Percentiles rank a stretch among this genome's conserved stretches.
Conservation (phyloP, 2,888 invertebrate species). For the Netelia inedita region DNA sequence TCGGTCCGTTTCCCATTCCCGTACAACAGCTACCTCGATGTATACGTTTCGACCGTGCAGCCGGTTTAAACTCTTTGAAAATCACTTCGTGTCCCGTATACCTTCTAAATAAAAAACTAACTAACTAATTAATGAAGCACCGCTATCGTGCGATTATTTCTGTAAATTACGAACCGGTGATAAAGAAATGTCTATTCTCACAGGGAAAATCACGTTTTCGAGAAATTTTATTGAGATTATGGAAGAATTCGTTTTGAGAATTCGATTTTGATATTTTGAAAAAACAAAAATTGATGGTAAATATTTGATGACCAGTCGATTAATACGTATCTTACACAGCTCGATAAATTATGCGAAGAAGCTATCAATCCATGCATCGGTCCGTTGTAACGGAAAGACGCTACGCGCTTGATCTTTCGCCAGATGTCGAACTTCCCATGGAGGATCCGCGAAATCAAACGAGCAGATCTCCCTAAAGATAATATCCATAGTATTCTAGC, state of each 20-base stretch:
- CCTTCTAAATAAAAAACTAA: neutral
- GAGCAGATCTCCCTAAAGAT: slow-evolving; percentile 31
- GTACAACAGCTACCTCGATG: slow-evolving; percentile 26
- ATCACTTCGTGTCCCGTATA: slow-evolving; percentile 62
- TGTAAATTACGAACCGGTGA: no score
- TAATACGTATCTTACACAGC: neutral
- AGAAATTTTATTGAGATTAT: no score
- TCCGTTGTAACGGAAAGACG: slow-evolving; percentile 33
- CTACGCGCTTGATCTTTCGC: slow-evolving; percentile 16
- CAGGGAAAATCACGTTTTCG: no score
- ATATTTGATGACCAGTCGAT: neutral
- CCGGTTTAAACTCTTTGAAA: slow-evolving; percentile 52
- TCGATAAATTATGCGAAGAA: slow-evolving; percentile 3
- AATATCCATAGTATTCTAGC: slow-evolving; percentile 21
- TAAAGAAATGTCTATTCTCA: no score
- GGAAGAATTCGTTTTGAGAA: no score
- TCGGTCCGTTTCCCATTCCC: slow-evolving; percentile 53
- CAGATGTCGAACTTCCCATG: slow-evolving; percentile 62
- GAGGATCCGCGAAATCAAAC: slow-evolving; percentile 56
- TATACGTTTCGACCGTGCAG: slow-evolving; percentile 32
- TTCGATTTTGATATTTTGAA: no score
- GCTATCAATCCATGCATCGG: slow-evolving; percentile 1
- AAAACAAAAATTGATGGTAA: no score
- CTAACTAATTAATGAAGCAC: no score
- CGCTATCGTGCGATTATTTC: no score